Conservation (phyloP, 2,888 invertebrate species). For the Tetanocera ferruginea region DNA sequence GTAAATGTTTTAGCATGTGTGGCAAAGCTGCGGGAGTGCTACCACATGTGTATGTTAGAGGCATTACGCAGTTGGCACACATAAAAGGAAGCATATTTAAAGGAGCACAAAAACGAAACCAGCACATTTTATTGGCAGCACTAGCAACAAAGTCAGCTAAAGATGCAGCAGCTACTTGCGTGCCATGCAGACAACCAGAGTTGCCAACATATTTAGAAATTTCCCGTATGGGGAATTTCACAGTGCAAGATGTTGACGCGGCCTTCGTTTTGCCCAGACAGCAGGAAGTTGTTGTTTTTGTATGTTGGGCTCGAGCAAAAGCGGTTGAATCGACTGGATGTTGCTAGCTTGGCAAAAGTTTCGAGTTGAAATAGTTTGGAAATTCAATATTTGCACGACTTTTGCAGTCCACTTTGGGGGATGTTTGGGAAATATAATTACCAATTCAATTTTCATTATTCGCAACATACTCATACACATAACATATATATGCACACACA, state of each 20-base stretch:
- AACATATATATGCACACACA: background rate
- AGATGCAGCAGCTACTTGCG: background rate
- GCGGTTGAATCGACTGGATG: background rate
- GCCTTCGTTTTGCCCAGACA: background rate
- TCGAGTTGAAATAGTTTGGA: constrained; percentile 31
- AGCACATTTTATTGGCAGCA: background rate
- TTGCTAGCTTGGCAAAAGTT: constrained; percentile 1
- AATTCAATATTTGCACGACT: constrained; percentile 41
- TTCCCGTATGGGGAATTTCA: constrained; percentile 16
- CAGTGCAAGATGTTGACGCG: constrained; percentile 16
- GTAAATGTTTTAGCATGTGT: background rate
- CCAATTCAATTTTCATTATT: constrained; percentile 40
- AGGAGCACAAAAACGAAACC: constrained; percentile 14
- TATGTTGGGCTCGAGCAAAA: background rate
- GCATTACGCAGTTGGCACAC: constrained; percentile 12
- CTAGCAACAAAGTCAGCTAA: background rate
- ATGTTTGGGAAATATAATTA: constrained; percentile 32
- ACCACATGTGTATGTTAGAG: background rate
- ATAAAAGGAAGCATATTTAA: constrained; percentile 8
- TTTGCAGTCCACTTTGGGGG: constrained; percentile 29
- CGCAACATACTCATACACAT: constrained; percentile 10
- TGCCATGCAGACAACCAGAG: background rate
- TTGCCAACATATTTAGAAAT: background rate
- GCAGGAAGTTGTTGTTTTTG: background rate
- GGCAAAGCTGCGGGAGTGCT: background rate